Conservation (phyloP, 2,797 vertebrate species). For the Triplophysa bombifrons region DNA sequence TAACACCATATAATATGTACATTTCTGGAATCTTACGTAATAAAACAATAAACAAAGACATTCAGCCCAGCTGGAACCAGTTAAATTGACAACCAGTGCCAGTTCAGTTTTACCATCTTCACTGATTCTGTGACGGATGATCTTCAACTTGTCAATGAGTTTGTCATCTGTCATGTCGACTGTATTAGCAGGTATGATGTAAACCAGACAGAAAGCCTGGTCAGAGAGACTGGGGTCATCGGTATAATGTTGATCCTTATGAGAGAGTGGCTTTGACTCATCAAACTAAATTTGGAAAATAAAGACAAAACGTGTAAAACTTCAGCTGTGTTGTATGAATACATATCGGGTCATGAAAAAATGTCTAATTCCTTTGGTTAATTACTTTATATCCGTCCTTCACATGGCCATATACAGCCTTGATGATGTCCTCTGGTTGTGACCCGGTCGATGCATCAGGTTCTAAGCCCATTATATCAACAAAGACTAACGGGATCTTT, state of each 20-base stretch:
- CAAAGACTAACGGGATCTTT: neutral
- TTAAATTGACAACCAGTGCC: no score
- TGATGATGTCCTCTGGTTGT: conserved; percentile 13
- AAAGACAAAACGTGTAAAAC: neutral
- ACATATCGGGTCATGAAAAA: neutral
- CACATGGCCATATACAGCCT: conserved; percentile 17
- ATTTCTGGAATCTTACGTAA: no score
- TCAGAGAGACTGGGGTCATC: neutral
- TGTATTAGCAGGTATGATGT: neutral
- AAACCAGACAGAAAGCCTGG: conserved; percentile 21
- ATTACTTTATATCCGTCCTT: conserved; percentile 31
- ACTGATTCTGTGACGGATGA: conserved; percentile 6
- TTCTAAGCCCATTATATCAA: conserved; percentile 47
- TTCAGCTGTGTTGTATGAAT: neutral
- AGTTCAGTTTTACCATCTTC: neutral
- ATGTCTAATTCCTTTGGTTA: neutral
- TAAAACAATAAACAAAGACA: no score
- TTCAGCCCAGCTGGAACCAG: no score
- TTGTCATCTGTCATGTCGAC: neutral
- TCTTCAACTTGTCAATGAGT: neutral
- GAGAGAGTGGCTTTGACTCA: accelerated
- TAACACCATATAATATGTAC: neutral
- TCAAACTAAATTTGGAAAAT: neutral
- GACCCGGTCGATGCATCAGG: accelerated
- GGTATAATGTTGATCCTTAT: neutral